Evolutionary conservation across 1,140 invertebrate genomes (phyloP), one percentile per base, ranked within the genome.

Genomic region (Heterodera carotae): DNA sequence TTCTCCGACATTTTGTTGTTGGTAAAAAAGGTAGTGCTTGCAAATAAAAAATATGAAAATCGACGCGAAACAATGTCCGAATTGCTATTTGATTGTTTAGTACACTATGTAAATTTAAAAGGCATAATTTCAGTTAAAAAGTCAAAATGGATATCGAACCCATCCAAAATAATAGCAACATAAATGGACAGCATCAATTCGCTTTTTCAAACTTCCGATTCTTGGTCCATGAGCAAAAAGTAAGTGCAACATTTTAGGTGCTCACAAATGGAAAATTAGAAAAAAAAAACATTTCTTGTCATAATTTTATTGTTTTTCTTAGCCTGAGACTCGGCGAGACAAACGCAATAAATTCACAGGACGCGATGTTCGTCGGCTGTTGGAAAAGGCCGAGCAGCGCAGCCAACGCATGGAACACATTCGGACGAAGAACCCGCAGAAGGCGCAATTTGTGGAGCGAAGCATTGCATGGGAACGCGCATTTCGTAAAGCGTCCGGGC

Each of bases 331-430:
- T 7, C 25, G 27, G 2, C 72, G 8, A 60, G 74, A 84, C 25
- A 84, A 83, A 56, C 66, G 80, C 29, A 76, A 85, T 29, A 78
- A 79, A 27, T 80, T 81, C 36, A 66, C 48, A 31, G 84, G 82
- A 15, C 78, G 78, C 31, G 85, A 84, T 72, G 84, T 78, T 71
- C 67, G 78, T 27, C 34, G 80, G 8, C 68, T 84, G 18, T 72
- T 84, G 15, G 64, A 79, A 34, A 84, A 84, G 68, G 80, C 74
- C 1, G 76, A 84, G 43, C 64, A 77, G 27, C 62, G 83, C 66
- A 64, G 82, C 56, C 78, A 82, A 29, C 56, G 48, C 7, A 64
- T 84, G 18, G 73, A 72, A 4, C 53, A 36, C 10, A 66, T 84
- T 22, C 60, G 70, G 25, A 80, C 78, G 29, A 43, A 82, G 10